phyloP scores from a whole-genome alignment of 2,113 vertebrate genomes.

The Melanerpes aurifrons region DNA sequence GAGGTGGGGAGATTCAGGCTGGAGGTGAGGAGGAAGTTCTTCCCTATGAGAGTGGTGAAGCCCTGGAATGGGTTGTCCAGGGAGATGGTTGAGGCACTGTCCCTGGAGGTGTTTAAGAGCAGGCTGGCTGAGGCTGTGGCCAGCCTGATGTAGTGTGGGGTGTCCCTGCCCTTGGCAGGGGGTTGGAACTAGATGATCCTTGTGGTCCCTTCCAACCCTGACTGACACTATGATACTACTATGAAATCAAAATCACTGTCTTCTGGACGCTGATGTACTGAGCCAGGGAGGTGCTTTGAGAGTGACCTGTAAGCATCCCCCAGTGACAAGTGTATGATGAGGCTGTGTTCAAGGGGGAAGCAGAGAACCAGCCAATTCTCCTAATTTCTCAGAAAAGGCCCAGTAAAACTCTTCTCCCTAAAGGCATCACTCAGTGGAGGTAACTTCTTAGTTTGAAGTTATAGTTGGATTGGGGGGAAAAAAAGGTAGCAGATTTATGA shows the following conservation, averaged over 20 bases:
- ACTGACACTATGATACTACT: no score
- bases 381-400: background rate
- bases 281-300: background rate
- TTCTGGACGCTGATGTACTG: background rate
- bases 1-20: no score
- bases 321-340: background rate
- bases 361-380: background rate
- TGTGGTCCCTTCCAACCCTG: no score
- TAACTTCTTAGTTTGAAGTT: background rate
- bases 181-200: no score
- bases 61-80: no score
- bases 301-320: background rate
- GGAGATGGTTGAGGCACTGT: no score
- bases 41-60: no score
- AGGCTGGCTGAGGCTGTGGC: no score
- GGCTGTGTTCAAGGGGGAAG: background rate
- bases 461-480: background rate
- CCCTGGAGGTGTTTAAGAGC: no score
- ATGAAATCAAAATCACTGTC: rapidly evolving
- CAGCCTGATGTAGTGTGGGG: no score
- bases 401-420: background rate
- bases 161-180: no score
- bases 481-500: background rate
- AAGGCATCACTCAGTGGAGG: background rate
- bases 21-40: no score